Evolutionary conservation across 2,113 vertebrate genomes (phyloP).

Genomic region (Geococcyx californianus): DNA sequence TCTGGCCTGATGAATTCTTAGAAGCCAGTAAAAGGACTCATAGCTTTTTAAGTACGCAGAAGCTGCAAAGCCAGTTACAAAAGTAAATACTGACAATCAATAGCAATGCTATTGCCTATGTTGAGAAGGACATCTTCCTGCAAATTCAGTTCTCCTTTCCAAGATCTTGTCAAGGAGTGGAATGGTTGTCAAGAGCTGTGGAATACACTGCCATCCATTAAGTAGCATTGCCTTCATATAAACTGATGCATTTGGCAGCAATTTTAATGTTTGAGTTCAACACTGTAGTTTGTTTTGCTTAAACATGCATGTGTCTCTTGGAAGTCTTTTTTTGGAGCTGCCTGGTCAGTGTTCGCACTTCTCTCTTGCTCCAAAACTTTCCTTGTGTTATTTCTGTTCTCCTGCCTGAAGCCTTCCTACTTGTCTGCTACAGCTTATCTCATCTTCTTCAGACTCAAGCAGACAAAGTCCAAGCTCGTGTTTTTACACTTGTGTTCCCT

Average conservation of each 20-base stretch:
- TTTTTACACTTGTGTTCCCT: neutral
- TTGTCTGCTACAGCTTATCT: neutral
- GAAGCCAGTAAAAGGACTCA: neutral
- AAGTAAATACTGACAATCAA: neutral
- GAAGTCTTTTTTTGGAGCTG: neutral
- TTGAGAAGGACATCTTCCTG: neutral
- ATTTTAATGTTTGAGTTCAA: neutral
- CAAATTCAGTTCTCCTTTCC: neutral
- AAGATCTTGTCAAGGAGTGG: neutral
- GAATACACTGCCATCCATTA: neutral
- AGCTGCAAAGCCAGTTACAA: neutral
- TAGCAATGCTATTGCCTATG: neutral
- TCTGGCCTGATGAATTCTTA: neutral
- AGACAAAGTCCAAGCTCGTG: neutral
- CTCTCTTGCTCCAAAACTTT: neutral
- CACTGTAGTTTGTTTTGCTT: neutral
- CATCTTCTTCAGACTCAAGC: neutral
- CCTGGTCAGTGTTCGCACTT: neutral
- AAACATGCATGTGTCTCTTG: neutral
- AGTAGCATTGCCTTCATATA: neutral
- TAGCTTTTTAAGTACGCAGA: neutral
- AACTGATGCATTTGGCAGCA: neutral
- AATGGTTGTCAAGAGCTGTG: neutral
- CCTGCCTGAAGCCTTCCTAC: neutral
- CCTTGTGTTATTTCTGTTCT: neutral